A percentile compares a stretch with the other conserved stretches of the same genome.
Conservation (phyloP, 2,888 invertebrate genomes). For the Esperia sulphurella region DNA sequence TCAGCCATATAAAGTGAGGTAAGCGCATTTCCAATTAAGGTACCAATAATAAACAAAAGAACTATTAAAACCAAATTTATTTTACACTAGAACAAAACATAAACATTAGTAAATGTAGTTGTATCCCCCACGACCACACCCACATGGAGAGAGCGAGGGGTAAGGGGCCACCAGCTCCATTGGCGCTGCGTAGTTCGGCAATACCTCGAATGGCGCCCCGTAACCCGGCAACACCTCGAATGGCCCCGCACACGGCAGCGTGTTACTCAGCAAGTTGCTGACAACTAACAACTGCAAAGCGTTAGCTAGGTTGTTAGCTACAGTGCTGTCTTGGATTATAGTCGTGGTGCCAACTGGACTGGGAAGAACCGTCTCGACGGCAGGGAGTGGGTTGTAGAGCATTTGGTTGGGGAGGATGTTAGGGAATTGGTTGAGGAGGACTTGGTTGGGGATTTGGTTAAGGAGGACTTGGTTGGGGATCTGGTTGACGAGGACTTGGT, state of each 20-base stretch:
- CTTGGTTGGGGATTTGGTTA: neutral
- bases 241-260: slow-evolving; percentile 22
- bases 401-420: slow-evolving; percentile 23
- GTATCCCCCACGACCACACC: neutral
- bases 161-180: neutral
- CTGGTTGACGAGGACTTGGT: slow-evolving; percentile 8
- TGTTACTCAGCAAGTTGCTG: slow-evolving; percentile 53
- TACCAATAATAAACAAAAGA: too few relatives aligned
- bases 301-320: slow-evolving; percentile 60
- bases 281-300: slow-evolving; percentile 59
- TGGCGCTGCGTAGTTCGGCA: neutral
- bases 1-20: too few relatives aligned
- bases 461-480: slow-evolving; percentile 21
- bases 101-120: neutral
- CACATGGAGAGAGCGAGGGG: too few relatives aligned
- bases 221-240: slow-evolving; percentile 22
- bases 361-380: neutral
- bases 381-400: slow-evolving; percentile 9
- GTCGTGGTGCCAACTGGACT: slow-evolving; percentile 26
- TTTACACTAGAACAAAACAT: too few relatives aligned
- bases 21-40: too few relatives aligned
- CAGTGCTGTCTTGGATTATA: slow-evolving; percentile 54
- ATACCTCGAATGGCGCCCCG: neutral
- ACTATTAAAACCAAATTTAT: too few relatives aligned
- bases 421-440: slow-evolving; percentile 4